Evolutionary conservation across 1,140 invertebrate genomes (phyloP), one percentile per base, ranked within the genome.

Genomic region (Cyrtorhinus lividipennis): DNA sequence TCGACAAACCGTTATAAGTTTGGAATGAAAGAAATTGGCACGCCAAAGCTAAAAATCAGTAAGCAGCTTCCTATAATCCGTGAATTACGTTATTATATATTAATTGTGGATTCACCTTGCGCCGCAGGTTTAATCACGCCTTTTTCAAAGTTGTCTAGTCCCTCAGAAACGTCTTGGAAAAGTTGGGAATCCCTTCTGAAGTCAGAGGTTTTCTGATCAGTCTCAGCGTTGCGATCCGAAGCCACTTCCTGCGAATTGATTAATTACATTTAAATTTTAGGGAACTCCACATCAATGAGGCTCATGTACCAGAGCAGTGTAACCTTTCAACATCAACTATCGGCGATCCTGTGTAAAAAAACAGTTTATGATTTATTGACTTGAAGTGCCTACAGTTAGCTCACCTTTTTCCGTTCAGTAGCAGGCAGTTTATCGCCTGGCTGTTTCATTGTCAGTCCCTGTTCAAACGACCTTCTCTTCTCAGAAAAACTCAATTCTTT

Each of bases 371-470:
- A n/a, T n/a, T n/a, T n/a, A n/a, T n/a, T n/a, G n/a, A n/a, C n/a
- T n/a, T n/a, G n/a, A n/a, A n/a, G n/a, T n/a, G n/a, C n/a, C n/a
- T n/a, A 24, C 24, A 24, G 18, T 15, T 30, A 24, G 24, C 62
- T 24, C 24, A 53, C 23, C 48, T 53, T 53, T 53, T 63, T 24
- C 23, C 24, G 44, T 72, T 80, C 74, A 38, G 79, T 77, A 67
- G 80, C 77, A 2, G 76, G 77, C 44, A 75, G 73, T 67, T 80
- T 81, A 62, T 81, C 79, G 64, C 79, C 78, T 25, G 26, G 74
- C 73, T 23, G 73, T 75, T 69, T 78, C 73, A n/a, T 76, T 74
- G 67, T 76, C 75, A 64, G 75, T 73, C 71, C 72, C 66, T 76
- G 73, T 48, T 77, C 76, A 66, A 78, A 69, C 27, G 63, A 76